These are phyloP conservation scores for Chrysolina americana DNA, from an alignment of 2,888 invertebrate genomes.

Conservation along the genomic window DNA sequence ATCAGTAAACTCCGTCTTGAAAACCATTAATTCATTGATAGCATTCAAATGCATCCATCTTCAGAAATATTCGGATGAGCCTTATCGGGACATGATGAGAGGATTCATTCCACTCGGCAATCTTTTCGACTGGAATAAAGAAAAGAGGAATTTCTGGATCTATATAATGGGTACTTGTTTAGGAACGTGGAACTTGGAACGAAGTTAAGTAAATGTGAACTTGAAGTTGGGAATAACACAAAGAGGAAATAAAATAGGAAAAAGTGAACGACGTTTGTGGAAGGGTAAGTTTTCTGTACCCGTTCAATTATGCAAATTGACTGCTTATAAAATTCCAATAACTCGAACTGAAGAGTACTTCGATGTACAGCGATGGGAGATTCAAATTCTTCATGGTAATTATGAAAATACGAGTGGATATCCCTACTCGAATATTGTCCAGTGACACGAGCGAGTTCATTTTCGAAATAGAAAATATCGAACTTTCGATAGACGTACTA, in stretches of 20 bases:
- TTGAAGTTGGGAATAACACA: conserved; percentile 63
- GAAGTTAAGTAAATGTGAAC: conserved; percentile 64
- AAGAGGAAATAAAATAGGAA: conserved; percentile 49
- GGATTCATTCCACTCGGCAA: not conserved
- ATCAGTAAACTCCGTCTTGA: not conserved
- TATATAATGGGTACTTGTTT: conserved; percentile 61
- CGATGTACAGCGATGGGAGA: not conserved
- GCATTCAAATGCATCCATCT: not conserved
- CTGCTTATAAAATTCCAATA: conserved; percentile 13
- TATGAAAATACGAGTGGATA: not conserved
- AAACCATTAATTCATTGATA: not conserved
- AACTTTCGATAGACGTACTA: no score
- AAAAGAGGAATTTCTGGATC: conserved; percentile 34
- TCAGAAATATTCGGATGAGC: not conserved
- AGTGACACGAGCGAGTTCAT: not conserved
- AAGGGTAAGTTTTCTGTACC: conserved; percentile 20
- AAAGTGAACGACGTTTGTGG: conserved; percentile 25
- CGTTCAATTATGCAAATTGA: conserved; percentile 30
- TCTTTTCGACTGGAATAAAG: conserved; percentile 17
- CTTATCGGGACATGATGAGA: not conserved
- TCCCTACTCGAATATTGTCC: not conserved
- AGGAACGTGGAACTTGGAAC: conserved; percentile 61
- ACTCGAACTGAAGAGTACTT: conserved; percentile 28
- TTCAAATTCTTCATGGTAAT: not conserved
- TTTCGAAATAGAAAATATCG: no score